Evolutionary conservation across 2,888 invertebrate species (phyloP), one percentile per base, ranked within the genome.

Genomic region (Tanytarsus gracilentus): DNA sequence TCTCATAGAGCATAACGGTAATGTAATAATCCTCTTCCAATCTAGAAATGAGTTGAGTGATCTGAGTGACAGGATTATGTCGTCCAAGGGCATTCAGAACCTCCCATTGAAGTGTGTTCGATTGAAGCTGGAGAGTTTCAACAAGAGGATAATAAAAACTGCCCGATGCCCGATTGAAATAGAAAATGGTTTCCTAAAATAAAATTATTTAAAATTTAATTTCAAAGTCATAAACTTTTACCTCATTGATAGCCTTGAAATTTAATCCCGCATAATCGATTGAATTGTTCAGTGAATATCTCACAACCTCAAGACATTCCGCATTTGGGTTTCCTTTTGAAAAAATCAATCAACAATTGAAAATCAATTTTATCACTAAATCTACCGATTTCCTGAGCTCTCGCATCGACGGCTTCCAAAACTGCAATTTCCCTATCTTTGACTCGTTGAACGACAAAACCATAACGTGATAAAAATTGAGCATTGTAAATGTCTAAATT

Each of bases 401-500:
- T 11, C 6, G n/a, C n/a, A 1, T 16, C 16, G 5, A 55, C 40
- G 6, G n/a, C 55, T 4, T 36, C 40, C 7, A 55, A 8, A 1
- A 26, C 40, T 36, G 14, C 27, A 16, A 1, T 4, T 39, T 40
- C 40, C 16, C 40, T 26, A 14, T 8, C 18, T 26, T 40, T 55
- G 14, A 55, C 27, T 25, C 40, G 40, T 1, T 55, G 26, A 27
- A n/a, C n/a, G 4, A 14, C n/a, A 26, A 55, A 55, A 18, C 55
- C 55, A 14, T 33, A 25, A 9, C 55, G 55, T 14, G 55, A 55
- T 9, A 55, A 33, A 9, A 55, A 26, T 27, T 55, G 55, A 18
- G 55, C 39, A 18, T 55, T 55, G 14, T 16, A 4, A 11, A 55
- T 21, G 7, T 55, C 25, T 11, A 55, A 8, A 18, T 39, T 39